These are phyloP conservation scores for Poecilus cupreus DNA, from an alignment of 2,888 invertebrate genomes.

Conservation along the genomic window DNA sequence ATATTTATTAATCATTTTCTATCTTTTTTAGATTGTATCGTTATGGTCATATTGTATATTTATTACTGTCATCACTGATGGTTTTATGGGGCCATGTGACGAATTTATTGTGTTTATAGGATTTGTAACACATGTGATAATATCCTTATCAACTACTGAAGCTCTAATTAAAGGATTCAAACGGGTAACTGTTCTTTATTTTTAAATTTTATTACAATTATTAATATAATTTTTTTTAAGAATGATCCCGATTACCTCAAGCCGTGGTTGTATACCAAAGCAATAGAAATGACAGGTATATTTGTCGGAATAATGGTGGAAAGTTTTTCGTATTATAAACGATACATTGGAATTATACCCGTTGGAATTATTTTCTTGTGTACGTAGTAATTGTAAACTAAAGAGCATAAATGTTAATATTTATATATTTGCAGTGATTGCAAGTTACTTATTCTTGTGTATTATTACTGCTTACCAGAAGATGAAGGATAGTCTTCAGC, in stretches of 20 bases:
- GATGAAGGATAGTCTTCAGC: neutral
- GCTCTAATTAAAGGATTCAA: neutral
- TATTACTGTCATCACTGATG: neutral
- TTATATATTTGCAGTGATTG: neutral
- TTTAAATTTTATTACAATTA: neutral
- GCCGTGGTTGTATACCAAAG: constrained; percentile 3
- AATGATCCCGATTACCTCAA: neutral
- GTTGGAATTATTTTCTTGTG: constrained; percentile 7
- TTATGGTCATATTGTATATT: constrained; percentile 9
- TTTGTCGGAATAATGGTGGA: neutral
- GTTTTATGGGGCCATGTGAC: neutral
- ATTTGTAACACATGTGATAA: constrained; percentile 6
- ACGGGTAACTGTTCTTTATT: neutral
- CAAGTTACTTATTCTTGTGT: neutral
- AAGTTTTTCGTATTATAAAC: neutral
- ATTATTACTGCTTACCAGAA: neutral
- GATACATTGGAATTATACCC: neutral
- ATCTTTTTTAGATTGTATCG: neutral
- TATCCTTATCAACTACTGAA: neutral
- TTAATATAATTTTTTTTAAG: neutral
- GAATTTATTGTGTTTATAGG: neutral
- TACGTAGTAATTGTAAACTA: neutral
- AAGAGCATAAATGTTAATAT: neutral
- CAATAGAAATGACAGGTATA: neutral
- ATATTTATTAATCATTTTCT: neutral